Evolutionary conservation across 2,797 vertebrate species (phyloP).

Genomic region (Carcharodon carcharias): DNA sequence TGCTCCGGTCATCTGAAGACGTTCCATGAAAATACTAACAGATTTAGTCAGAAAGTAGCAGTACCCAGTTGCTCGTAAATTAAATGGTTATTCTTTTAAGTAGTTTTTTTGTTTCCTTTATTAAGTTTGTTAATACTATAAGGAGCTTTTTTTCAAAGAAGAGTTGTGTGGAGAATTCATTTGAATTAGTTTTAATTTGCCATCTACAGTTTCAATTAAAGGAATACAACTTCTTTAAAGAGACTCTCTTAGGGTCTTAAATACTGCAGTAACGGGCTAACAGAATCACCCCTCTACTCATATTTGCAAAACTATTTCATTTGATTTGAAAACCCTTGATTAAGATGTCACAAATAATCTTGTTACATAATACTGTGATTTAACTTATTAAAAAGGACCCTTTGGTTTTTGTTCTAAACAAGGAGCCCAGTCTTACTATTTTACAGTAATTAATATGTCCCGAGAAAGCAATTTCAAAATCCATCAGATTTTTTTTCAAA

Average conservation of each 20-base stretch:
- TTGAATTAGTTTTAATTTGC: not conserved
- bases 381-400: not conserved
- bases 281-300: slow-evolving; percentile 3
- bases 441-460: not conserved
- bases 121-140: not conserved
- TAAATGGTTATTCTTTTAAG: not conserved
- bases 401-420: not conserved
- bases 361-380: not conserved
- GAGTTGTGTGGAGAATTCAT: not conserved
- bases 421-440: not conserved
- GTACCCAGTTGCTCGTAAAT: too few species aligned
- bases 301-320: not conserved
- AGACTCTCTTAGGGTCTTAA: not conserved
- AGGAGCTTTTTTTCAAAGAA: not conserved
- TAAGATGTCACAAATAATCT: not conserved
- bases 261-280: not conserved
- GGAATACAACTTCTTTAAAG: not conserved
- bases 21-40: not conserved
- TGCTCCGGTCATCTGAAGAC: not conserved
- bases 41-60: not conserved
- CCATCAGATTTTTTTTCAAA: not conserved
- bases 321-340: not conserved
- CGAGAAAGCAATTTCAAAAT: not conserved
- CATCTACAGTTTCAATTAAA: not conserved
- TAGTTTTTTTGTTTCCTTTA: not conserved